A percentile compares a stretch with the other conserved stretches of the same genome.
Conservation (phyloP, 2,113 vertebrate genomes). For the Ammodytes marinus region DNA sequence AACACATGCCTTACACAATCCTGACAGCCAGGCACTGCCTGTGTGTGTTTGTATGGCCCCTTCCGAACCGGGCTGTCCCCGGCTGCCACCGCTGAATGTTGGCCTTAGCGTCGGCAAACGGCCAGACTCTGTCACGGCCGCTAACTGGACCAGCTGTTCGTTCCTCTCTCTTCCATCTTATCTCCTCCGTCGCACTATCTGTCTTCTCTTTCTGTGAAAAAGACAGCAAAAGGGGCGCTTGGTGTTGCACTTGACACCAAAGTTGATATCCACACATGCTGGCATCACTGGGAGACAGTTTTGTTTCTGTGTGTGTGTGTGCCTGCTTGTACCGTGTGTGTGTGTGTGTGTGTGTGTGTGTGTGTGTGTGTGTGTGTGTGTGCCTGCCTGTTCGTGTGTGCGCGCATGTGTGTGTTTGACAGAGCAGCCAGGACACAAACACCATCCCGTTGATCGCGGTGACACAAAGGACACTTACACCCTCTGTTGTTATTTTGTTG, state of each 20-base stretch:
- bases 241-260: conserved; percentile 54
- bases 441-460: conserved; percentile 38
- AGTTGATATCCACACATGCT: conserved; percentile 42
- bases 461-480: conserved; percentile 50
- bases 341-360: conserved; percentile 4
- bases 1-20: conserved; percentile 16
- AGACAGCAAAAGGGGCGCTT: conserved; percentile 39
- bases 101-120: conserved; percentile 45
- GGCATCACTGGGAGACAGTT: conserved; percentile 28
- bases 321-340: conserved; percentile 17
- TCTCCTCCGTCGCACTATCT: conserved; percentile 52
- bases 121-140: conserved; percentile 59
- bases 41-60: conserved; percentile 36
- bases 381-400: conserved; percentile 19
- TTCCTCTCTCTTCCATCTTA: conserved; percentile 54
- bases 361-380: conserved; percentile 19
- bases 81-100: conserved; percentile 60
- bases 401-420: conserved; percentile 20
- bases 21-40: conserved; percentile 28
- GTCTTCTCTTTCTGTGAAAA: conserved; percentile 50
- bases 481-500: conserved; percentile 44
- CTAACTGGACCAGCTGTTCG: conserved; percentile 70
- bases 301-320: conserved; percentile 20
- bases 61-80: conserved; percentile 35
- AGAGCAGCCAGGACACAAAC: conserved; percentile 37